phyloP scores from a whole-genome alignment of 2,888 invertebrate species.

The Cerastoderma edule region DNA sequence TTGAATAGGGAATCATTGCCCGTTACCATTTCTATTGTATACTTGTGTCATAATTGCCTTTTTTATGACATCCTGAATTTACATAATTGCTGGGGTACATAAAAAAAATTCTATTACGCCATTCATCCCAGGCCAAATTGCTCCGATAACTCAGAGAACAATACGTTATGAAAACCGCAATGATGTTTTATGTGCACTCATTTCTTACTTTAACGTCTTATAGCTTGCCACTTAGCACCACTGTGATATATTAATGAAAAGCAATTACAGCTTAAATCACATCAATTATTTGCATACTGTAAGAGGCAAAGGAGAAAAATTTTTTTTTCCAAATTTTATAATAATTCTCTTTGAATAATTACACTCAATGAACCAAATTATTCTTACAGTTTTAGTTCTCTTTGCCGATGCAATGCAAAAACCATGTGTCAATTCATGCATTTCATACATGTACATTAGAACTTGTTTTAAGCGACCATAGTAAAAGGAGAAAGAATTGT shows the following conservation, averaged over 20 bases:
- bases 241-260: constrained; percentile 1
- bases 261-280: neutral
- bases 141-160: constrained; percentile 1
- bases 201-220: constrained; percentile 2
- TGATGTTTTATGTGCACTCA: constrained; percentile 2
- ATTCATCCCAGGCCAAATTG: neutral
- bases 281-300: too few relatives aligned
- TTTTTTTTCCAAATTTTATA: too few relatives aligned
- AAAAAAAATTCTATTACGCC: constrained; percentile 13
- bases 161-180: constrained; percentile 6
- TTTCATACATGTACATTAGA: too few relatives aligned
- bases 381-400: too few relatives aligned
- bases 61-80: constrained; percentile 45
- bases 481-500: too few relatives aligned
- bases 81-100: constrained; percentile 50
- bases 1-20: constrained; percentile 16
- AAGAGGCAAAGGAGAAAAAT: too few relatives aligned
- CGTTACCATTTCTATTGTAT: constrained; percentile 10
- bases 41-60: constrained; percentile 32
- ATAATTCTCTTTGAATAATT: too few relatives aligned
- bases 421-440: too few relatives aligned
- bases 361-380: too few relatives aligned
- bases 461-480: too few relatives aligned
- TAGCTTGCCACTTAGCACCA: neutral
- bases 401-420: too few relatives aligned